Percentiles rank a stretch among this genome's conserved stretches.
phyloP scores from a whole-genome alignment of 2,113 vertebrate genomes.

The Coptodon bakossiorum region DNA sequence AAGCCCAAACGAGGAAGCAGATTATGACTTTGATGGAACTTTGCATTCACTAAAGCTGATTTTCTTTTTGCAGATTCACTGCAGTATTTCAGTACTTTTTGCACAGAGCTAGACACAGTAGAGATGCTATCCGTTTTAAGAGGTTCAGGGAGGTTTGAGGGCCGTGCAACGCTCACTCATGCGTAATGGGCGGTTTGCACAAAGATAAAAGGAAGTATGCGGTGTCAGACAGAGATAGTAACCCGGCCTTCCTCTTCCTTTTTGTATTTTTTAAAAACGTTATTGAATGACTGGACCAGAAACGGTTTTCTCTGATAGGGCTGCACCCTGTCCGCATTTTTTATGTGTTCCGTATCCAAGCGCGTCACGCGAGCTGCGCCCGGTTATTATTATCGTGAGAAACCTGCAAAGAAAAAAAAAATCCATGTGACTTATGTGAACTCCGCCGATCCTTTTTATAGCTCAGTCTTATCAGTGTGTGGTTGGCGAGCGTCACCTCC shows the following conservation, averaged over 20 bases:
- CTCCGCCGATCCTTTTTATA: not conserved
- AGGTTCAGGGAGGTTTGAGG: not conserved
- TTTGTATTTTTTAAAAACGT: conserved; percentile 46
- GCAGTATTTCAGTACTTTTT: not conserved
- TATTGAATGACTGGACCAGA: conserved; percentile 35
- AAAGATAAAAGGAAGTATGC: conserved; percentile 56
- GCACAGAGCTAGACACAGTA: not conserved
- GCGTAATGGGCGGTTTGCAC: conserved; percentile 45
- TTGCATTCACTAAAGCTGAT: not conserved
- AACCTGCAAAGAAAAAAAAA: not conserved
- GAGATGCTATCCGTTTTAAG: not conserved
- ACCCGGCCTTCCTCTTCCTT: conserved; percentile 76
- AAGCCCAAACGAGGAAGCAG: conserved; percentile 35
- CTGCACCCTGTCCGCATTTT: not conserved
- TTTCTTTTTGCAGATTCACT: not conserved
- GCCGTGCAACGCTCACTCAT: conserved; percentile 11
- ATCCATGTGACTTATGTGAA: not conserved
- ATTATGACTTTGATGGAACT: not conserved
- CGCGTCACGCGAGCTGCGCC: not conserved
- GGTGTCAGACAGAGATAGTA: conserved; percentile 42
- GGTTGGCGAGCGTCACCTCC: conserved; percentile 23
- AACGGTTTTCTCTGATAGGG: not conserved
- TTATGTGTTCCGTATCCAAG: not conserved
- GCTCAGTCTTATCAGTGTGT: not conserved
- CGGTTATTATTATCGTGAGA: not conserved